Evolutionary conservation across 2,113 vertebrate genomes (phyloP), one percentile per base, ranked within the genome.

Genomic region (Nestor notabilis): DNA sequence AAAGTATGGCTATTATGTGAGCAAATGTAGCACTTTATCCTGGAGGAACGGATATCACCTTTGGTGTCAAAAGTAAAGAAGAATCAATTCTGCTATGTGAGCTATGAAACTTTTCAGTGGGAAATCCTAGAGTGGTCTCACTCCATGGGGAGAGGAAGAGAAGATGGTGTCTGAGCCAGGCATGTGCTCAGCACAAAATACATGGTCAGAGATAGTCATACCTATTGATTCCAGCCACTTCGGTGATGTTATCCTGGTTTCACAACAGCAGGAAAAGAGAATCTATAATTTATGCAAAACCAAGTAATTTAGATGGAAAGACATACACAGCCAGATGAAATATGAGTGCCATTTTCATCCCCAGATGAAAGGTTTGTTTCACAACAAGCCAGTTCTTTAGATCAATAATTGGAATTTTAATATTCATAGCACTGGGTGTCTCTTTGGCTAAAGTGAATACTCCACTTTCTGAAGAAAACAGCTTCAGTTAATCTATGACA

Each of bases 1-100:
- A 97, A 95, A 96, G 94, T 91, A 96, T 64, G 93, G 95, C 94
- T 96, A 96, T 97, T 97, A 97, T 2, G 61, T 96, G 95, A 96
- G 94, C 94, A 97, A 97, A 97, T 97, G 94, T 79, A 95, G 93
- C 96, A 96, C 95, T 97, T 97, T 94, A 95, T 95, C 89, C 95
- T n/a, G 61, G 87, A 87, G 89, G 89, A 96, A 80, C 3, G n/a
- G 94, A 71, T 93, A 89, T 96, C 94, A 96, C 95, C 93, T 96
- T 89, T n/a, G 4, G 91, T 93, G 96, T 94, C 96, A 96, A 69
- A 96, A 97, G 94, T 14, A 89, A 93, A 93, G 93, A 87, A 72
- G 89, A 96, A 94, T 96, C 94, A 96, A 96, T 96, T 94, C 87
- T 79, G 89, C 84, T 81, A 1, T 84, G 86, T 12, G 88, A 91